Conservation (phyloP, 2,113 vertebrate genomes). For the Prunella fulvescens region DNA sequence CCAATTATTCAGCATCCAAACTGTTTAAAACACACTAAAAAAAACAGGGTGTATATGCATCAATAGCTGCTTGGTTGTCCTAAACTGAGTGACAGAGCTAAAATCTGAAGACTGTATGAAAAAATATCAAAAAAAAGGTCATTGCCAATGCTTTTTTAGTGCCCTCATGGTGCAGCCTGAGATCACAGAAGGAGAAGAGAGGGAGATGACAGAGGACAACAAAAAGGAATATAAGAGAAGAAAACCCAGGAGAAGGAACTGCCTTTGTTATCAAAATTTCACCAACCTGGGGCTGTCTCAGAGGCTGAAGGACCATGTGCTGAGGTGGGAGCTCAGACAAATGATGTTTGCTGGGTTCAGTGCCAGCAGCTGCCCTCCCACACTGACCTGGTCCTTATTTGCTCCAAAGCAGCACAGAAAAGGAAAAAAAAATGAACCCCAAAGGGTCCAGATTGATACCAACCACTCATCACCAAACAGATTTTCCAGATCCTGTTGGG, state of each 20-base stretch:
- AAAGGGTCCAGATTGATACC: not conserved
- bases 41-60: accelerated
- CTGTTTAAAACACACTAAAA: not conserved
- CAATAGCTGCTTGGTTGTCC: not conserved
- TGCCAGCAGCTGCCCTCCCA: not conserved
- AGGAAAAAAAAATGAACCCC: not conserved
- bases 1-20: not conserved
- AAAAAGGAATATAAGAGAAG: not conserved
- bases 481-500: not conserved
- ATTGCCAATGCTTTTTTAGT: not conserved
- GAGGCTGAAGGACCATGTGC: not conserved
- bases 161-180: not conserved
- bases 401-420: not conserved
- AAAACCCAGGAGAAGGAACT: not conserved
- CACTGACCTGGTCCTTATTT: not conserved
- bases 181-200: not conserved
- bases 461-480: not conserved
- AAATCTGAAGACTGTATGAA: not conserved
- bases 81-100: not conserved
- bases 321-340: not conserved
- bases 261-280: not conserved
- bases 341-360: not conserved
- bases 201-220: not conserved
- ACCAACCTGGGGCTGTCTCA: not conserved
- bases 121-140: not conserved